Evolutionary conservation across 1,140 invertebrate genomes (phyloP).

Genomic region (Drepana arcuata): DNA sequence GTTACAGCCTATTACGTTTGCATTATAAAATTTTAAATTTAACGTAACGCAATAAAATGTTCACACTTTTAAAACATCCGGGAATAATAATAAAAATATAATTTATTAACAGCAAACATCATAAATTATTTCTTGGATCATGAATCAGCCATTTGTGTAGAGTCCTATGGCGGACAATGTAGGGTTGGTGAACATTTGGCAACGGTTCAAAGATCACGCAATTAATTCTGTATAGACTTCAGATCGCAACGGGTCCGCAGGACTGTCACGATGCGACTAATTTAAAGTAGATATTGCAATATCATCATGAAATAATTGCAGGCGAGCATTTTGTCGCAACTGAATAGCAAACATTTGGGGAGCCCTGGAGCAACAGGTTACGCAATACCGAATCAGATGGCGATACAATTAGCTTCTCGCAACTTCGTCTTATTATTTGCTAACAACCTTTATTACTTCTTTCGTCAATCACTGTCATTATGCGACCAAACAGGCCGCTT

Average conservation of each 20-base stretch:
- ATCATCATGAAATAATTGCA: conserved; percentile 56
- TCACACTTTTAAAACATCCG: no score
- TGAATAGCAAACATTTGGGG: conserved; percentile 43
- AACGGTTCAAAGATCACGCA: conserved; percentile 60
- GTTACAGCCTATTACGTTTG: conserved; percentile 16
- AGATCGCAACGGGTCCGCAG: conserved; percentile 41
- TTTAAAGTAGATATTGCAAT: conserved; percentile 44
- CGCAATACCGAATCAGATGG: conserved; percentile 28
- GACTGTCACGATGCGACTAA: conserved; percentile 57
- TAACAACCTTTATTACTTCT: conserved; percentile 45
- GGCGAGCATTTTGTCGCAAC: conserved; percentile 35
- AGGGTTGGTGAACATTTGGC: conserved; percentile 46
- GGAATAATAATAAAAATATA: no score
- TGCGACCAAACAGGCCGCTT: conserved; percentile 22
- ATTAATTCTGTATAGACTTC: conserved; percentile 56
- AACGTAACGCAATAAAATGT: no score
- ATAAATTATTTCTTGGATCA: no score
- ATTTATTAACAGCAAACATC: no score
- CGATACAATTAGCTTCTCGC: conserved; percentile 39
- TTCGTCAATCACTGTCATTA: conserved; percentile 38
- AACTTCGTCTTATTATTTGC: conserved; percentile 43
- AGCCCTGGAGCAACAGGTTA: conserved; percentile 29
- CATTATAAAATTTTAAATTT: no score
- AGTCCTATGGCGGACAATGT: no score
- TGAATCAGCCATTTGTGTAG: no score